Evolutionary conservation across 2,113 vertebrate genomes (phyloP).

Genomic region (Eulemur rufifrons): DNA sequence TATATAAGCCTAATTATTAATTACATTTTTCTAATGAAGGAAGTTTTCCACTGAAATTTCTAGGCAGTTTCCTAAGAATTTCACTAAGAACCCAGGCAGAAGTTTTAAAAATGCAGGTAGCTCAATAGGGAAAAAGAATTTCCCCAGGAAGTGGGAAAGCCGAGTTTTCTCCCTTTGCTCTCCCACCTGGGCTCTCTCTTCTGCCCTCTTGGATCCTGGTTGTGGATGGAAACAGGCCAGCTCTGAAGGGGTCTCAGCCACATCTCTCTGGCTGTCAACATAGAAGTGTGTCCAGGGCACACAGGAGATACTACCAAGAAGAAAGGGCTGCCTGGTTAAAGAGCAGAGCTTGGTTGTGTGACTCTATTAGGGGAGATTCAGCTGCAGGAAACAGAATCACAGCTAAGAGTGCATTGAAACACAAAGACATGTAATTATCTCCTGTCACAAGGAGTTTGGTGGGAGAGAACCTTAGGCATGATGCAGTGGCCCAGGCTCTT

Average conservation of each 20-base stretch:
- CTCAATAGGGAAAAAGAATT: not conserved
- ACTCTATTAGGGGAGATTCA: accelerated
- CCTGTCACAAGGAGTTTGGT: accelerated
- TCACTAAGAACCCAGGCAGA: not conserved
- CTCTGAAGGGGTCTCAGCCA: not conserved
- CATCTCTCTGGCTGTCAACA: not conserved
- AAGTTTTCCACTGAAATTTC: constrained; percentile 42
- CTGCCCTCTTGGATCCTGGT: not conserved
- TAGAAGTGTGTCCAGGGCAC: not conserved
- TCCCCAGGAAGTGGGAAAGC: not conserved
- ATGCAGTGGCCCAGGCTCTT: not conserved
- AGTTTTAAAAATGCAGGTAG: not conserved
- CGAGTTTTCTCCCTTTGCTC: not conserved
- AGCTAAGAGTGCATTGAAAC: accelerated
- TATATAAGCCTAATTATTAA: constrained; percentile 8
- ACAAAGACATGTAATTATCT: accelerated
- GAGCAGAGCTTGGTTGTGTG: not conserved
- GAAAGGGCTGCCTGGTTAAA: not conserved
- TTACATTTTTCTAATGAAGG: constrained; percentile 55
- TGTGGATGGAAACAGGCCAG: not conserved
- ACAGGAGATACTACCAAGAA: not conserved
- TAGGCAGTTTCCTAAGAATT: constrained; percentile 47
- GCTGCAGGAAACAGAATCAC: not conserved
- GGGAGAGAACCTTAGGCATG: not conserved
- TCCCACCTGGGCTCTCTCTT: not conserved